Percentiles rank a stretch among this genome's conserved stretches.
Evolutionary conservation across 2,888 invertebrate genomes (phyloP).

Genomic region (Apotomis betuletana): DNA sequence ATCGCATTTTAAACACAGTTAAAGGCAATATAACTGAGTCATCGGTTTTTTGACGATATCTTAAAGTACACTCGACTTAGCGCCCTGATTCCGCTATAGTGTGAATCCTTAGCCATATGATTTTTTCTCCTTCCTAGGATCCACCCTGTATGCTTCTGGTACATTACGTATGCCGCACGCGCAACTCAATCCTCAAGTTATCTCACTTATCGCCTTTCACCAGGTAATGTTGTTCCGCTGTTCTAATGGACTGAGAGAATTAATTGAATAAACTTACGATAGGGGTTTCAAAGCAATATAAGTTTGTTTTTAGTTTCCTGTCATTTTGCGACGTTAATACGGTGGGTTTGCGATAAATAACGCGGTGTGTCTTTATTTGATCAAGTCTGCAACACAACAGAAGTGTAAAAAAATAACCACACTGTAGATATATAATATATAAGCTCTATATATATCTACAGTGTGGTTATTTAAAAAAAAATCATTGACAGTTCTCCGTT

Average conservation of each 20-base stretch:
- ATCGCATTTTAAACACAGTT: no score
- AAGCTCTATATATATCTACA: no score
- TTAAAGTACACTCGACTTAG: no score
- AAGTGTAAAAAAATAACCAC: no score
- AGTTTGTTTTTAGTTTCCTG: slow-evolving; percentile 33
- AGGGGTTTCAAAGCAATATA: slow-evolving; percentile 21
- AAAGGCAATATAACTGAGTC: no score
- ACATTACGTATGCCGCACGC: slow-evolving; percentile 4
- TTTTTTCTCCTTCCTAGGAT: no score
- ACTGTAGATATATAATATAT: no score
- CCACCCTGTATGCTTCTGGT: not conserved
- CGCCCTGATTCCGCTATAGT: no score
- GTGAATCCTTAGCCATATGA: no score
- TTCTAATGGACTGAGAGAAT: slow-evolving; percentile 26
- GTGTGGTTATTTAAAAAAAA: no score
- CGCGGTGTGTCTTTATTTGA: not conserved
- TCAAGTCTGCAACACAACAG: not conserved
- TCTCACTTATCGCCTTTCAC: slow-evolving; percentile 14
- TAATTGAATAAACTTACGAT: slow-evolving; percentile 36
- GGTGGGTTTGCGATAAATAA: not conserved
- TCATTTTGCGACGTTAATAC: slow-evolving; percentile 25
- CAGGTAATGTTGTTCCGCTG: slow-evolving; percentile 13
- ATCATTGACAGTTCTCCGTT: no score
- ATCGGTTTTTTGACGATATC: no score
- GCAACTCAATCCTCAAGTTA: slow-evolving; percentile 18